A percentile compares a stretch with the other conserved stretches of the same genome.
These are phyloP conservation scores for Leptodactylus fuscus DNA, from an alignment of 2,113 vertebrate genomes.

Conservation along the genomic window DNA sequence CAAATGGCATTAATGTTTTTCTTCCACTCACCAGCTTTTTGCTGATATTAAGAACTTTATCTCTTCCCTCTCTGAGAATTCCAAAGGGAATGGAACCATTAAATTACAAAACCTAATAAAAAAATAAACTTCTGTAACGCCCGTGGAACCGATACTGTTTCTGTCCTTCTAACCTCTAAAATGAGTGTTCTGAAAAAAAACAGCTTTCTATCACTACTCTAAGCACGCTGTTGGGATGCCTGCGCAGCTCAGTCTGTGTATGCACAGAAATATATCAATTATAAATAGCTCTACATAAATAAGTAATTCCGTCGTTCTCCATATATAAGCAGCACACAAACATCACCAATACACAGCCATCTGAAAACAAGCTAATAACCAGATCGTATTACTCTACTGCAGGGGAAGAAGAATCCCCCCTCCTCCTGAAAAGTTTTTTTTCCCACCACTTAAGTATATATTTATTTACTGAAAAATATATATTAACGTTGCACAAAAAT, in stretches of 20 bases:
- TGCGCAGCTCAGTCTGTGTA: neutral
- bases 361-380: neutral
- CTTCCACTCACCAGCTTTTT: slow-evolving; percentile 42
- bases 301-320: slow-evolving; percentile 8
- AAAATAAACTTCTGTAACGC: slow-evolving; percentile 39
- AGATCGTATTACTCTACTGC: neutral
- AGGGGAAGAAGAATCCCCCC: neutral
- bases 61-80: slow-evolving; percentile 41
- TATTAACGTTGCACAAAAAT: too few relatives aligned
- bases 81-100: slow-evolving; percentile 38
- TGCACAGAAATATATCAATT: slow-evolving; percentile 27
- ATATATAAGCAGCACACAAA: slow-evolving; percentile 23
- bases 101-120: slow-evolving; percentile 50
- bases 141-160: slow-evolving; percentile 13
- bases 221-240: slow-evolving; percentile 1
- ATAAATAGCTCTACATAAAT: slow-evolving; percentile 12
- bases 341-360: neutral
- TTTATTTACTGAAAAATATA: too few relatives aligned
- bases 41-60: slow-evolving; percentile 50
- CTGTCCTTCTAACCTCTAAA: slow-evolving; percentile 9
- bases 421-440: neutral
- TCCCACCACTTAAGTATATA: neutral
- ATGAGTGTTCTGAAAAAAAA: neutral
- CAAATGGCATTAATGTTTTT: slow-evolving; percentile 50
- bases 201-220: neutral